phyloP scores from a whole-genome alignment of 2,797 vertebrate species.

The Scarus forsteni region DNA sequence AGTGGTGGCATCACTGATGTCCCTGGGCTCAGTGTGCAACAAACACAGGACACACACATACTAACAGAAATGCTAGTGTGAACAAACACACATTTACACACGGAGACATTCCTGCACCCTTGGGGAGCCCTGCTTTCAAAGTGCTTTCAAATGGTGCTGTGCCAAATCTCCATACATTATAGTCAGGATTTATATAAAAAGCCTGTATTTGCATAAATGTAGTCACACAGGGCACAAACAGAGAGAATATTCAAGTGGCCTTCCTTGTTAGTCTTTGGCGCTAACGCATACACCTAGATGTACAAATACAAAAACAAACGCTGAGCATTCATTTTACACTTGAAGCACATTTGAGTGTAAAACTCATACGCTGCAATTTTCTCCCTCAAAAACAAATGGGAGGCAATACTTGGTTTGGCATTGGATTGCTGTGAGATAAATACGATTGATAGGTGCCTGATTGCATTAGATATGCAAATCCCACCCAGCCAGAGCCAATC shows the following conservation, averaged over 20 bases:
- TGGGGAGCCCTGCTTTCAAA: constrained; percentile 71
- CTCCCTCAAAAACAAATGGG: constrained; percentile 3
- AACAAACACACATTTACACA: constrained; percentile 73
- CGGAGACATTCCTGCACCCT: constrained; percentile 57
- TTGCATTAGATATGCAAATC: constrained; percentile 78
- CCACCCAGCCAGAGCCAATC: constrained; percentile 69
- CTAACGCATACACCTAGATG: constrained; percentile 3
- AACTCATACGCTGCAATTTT: constrained; percentile 11
- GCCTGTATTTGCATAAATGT: constrained; percentile 78
- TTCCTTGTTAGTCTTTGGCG: constrained; percentile 52
- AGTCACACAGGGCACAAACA: constrained; percentile 62
- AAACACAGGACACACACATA: constrained; percentile 69
- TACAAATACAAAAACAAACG: constrained; percentile 6
- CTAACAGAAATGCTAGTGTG: constrained; percentile 31
- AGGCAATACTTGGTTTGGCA: constrained; percentile 42
- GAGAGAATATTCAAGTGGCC: constrained; percentile 61
- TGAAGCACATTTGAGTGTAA: neutral
- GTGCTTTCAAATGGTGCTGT: constrained; percentile 75
- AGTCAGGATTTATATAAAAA: constrained; percentile 81
- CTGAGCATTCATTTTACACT: neutral
- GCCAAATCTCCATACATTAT: constrained; percentile 81
- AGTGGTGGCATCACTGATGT: constrained; percentile 82
- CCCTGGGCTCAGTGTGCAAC: constrained; percentile 74
- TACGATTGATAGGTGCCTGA: constrained; percentile 62
- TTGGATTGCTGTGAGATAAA: constrained; percentile 51